These are phyloP conservation scores for Agrotis clavis DNA, from an alignment of 2,888 invertebrate genomes.

Conservation along the genomic window DNA sequence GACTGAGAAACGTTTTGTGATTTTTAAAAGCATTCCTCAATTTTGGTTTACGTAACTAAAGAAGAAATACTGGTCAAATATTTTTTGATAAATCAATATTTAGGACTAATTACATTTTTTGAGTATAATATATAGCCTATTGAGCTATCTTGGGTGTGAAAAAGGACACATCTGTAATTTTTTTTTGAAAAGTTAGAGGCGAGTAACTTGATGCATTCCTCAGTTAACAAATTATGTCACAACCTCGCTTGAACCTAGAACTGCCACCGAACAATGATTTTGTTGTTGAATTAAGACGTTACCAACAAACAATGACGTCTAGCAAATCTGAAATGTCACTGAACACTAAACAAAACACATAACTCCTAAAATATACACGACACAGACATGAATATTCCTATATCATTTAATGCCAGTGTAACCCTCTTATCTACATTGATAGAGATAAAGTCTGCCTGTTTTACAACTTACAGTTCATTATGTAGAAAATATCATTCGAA, in stretches of 20 bases:
- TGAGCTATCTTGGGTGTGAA: no score
- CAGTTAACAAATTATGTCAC: not conserved
- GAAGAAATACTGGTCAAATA: no score
- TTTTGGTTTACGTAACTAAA: no score
- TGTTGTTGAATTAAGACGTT: slow-evolving; percentile 5
- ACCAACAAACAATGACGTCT: not conserved
- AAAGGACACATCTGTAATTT: no score
- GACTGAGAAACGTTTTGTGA: no score
- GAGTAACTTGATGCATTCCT: no score
- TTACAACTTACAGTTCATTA: not conserved
- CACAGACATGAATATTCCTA: slow-evolving; percentile 26
- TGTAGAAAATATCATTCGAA: no score
- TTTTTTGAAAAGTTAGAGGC: no score
- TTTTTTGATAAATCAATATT: no score
- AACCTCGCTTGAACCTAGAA: not conserved
- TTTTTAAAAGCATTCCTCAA: no score
- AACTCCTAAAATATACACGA: slow-evolving; percentile 10
- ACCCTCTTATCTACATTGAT: slow-evolving; percentile 35
- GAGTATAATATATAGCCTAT: no score
- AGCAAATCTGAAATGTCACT: slow-evolving; percentile 2
- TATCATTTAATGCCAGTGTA: not conserved
- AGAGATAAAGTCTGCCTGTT: not conserved
- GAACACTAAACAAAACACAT: slow-evolving; percentile 1
- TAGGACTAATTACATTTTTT: no score
- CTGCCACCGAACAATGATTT: not conserved